Evolutionary conservation across 2,888 invertebrate species (phyloP).

Genomic region (Phasia obesa): DNA sequence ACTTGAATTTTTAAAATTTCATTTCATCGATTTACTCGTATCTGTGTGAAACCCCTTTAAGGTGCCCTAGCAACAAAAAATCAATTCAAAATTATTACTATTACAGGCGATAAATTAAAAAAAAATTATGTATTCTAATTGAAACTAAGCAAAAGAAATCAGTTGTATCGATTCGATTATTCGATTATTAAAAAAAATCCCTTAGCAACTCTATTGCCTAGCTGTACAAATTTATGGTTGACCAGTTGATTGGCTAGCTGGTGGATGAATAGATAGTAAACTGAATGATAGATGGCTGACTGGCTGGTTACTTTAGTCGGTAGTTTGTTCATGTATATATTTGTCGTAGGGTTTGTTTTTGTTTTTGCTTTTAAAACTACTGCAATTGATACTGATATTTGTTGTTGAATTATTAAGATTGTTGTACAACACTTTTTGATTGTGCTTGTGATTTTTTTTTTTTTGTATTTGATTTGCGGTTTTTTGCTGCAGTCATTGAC

Average conservation of each 20-base stretch:
- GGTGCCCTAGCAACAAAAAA: too few species aligned
- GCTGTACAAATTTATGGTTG: neutral
- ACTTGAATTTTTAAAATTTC: too few species aligned
- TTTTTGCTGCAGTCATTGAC: slow-evolving; percentile 32
- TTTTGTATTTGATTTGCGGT: slow-evolving; percentile 22
- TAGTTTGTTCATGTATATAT: slow-evolving; percentile 20
- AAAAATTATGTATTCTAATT: too few species aligned
- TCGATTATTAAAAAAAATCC: slow-evolving; percentile 13
- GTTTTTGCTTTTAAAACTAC: slow-evolving; percentile 44
- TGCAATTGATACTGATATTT: slow-evolving; percentile 55
- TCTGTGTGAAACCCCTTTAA: too few species aligned
- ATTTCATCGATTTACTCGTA: too few species aligned
- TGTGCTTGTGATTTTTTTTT: slow-evolving; percentile 37
- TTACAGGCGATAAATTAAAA: too few species aligned
- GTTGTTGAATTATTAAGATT: slow-evolving; percentile 68
- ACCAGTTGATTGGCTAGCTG: slow-evolving; percentile 1
- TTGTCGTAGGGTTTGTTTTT: slow-evolving; percentile 42
- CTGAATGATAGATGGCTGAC: slow-evolving; percentile 19
- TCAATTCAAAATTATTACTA: too few species aligned
- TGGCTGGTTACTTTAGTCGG: neutral
- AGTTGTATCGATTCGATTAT: too few species aligned
- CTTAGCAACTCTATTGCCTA: neutral
- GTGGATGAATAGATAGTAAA: slow-evolving; percentile 16
- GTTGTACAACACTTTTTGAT: slow-evolving; percentile 49
- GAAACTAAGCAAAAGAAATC: too few species aligned